Conservation (phyloP, 2,797 vertebrate species). For the Syndactyla subalaris region DNA sequence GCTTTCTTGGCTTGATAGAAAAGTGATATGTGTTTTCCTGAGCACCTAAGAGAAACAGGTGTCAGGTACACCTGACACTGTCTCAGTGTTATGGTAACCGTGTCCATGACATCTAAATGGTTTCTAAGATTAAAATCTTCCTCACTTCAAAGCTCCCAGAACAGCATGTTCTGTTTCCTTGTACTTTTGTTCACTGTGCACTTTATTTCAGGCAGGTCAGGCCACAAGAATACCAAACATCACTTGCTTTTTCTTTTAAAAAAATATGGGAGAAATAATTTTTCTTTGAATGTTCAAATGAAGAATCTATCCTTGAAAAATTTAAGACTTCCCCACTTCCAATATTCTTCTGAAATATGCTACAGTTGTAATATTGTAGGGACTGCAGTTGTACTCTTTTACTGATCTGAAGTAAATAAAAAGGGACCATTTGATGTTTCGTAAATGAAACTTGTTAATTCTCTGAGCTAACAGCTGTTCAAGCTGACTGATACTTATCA, state of each 20-base stretch:
- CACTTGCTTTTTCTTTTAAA: neutral
- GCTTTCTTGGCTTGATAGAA: neutral
- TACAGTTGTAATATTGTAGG: neutral
- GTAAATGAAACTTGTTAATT: neutral
- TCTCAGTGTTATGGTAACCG: neutral
- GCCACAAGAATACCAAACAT: neutral
- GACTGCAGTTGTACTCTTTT: neutral
- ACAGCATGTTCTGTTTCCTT: neutral
- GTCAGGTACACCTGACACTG: neutral
- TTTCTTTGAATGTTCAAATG: neutral
- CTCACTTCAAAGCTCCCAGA: neutral
- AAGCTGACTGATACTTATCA: neutral
- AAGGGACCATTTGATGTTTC: neutral
- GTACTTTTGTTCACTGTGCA: neutral
- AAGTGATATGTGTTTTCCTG: neutral
- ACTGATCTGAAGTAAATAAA: neutral
- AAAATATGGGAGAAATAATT: neutral
- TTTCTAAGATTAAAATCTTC: slow-evolving; percentile 24
- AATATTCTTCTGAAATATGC: neutral
- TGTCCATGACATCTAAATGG: neutral
- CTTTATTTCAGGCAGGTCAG: neutral
- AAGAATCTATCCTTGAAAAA: neutral
- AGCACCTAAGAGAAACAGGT: neutral
- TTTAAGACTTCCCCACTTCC: neutral
- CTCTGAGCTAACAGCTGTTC: neutral